Evolutionary conservation across 2,888 invertebrate species (phyloP).

Genomic region (Drosophila maculinotata): DNA sequence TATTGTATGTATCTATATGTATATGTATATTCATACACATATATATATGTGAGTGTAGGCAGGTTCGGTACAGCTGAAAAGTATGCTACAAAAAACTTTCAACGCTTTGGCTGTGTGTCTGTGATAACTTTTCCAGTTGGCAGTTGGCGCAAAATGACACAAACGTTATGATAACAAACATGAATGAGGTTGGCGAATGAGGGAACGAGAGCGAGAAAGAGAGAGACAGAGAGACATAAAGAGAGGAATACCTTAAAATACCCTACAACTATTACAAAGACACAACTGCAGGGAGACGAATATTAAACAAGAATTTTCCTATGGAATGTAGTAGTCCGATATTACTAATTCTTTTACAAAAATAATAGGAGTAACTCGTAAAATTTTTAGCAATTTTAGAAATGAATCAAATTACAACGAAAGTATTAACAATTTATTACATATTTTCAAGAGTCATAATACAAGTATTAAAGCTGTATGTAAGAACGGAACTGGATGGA

Average conservation of each 20-base stretch:
- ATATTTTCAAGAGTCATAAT: too few species aligned
- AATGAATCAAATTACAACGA: too few species aligned
- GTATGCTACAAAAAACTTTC: constrained; percentile 56
- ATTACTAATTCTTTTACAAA: too few species aligned
- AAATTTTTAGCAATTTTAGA: too few species aligned
- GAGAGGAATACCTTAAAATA: constrained; percentile 7
- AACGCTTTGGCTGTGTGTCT: constrained; percentile 51
- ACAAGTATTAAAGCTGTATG: too few species aligned
- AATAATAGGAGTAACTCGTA: too few species aligned
- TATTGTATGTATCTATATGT: constrained; percentile 5
- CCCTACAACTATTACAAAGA: constrained; percentile 10
- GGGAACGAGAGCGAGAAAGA: background rate
- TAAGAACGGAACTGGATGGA: too few species aligned
- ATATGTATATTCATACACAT: background rate
- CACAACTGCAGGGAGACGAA: background rate
- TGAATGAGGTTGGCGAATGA: background rate
- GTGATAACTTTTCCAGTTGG: constrained; percentile 65
- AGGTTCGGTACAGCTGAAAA: constrained; percentile 34
- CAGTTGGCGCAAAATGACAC: constrained; percentile 48
- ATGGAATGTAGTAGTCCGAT: too few species aligned
- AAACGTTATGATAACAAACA: constrained; percentile 46
- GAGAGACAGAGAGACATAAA: background rate
- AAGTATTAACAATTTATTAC: too few species aligned
- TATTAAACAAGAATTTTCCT: too few species aligned
- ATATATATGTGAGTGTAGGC: background rate